phyloP scores from a whole-genome alignment of 2,797 vertebrate species.

The Poeciliopsis infans region DNA sequence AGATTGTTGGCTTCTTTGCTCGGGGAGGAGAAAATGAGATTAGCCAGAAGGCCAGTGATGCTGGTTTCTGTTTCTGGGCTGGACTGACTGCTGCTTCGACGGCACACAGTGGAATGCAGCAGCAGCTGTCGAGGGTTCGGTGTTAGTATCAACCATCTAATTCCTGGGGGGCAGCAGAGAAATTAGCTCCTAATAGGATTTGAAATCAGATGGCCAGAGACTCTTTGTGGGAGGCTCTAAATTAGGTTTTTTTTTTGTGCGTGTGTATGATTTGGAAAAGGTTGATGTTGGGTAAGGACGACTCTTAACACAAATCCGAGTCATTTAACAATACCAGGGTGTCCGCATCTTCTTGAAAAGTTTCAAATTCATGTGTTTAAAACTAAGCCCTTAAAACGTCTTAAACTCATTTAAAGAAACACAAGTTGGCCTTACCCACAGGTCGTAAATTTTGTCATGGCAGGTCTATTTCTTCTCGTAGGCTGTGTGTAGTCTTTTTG shows the following conservation, averaged over 20 bases:
- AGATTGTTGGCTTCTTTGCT: background rate
- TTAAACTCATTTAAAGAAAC: background rate
- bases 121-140: slow-evolving; percentile 55
- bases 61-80: slow-evolving; percentile 25
- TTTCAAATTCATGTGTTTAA: background rate
- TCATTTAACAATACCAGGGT: background rate
- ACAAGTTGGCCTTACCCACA: background rate
- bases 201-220: slow-evolving; percentile 9
- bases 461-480: background rate
- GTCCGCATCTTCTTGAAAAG: background rate
- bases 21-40: slow-evolving; percentile 31
- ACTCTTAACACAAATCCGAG: background rate
- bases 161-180: slow-evolving; percentile 22
- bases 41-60: slow-evolving; percentile 31
- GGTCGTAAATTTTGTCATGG: background rate
- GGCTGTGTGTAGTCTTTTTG: background rate
- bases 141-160: slow-evolving; percentile 18
- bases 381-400: background rate
- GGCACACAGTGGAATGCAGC: slow-evolving; percentile 10
- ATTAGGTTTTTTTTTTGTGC: background rate
- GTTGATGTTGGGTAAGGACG: background rate
- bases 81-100: slow-evolving; percentile 14
- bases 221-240: background rate
- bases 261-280: background rate
- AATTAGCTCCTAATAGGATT: slow-evolving; percentile 43